Evolutionary conservation across 2,888 invertebrate genomes (phyloP).

Genomic region (Pachycephus smyrnensis): DNA sequence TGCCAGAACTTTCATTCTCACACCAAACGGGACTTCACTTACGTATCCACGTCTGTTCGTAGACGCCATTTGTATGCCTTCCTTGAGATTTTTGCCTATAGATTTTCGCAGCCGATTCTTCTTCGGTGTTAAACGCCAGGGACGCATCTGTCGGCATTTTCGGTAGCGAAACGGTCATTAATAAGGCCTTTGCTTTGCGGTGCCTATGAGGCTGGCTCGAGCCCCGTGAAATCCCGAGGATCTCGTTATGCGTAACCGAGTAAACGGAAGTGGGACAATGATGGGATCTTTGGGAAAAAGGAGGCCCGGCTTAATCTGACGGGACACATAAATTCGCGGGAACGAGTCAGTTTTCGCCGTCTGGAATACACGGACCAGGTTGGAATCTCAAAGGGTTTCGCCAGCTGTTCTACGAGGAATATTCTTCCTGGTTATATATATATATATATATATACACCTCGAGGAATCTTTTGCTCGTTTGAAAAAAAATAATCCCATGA

Average conservation of each 20-base stretch:
- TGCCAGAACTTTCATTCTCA: background rate
- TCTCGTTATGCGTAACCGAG: conserved; percentile 63
- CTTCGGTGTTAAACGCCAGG: background rate
- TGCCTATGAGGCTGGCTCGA: background rate
- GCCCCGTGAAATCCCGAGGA: conserved; percentile 32
- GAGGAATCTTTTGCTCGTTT: background rate
- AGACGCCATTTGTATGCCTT: background rate
- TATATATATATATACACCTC: background rate
- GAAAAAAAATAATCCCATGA: background rate
- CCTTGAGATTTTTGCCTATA: background rate
- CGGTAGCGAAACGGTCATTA: background rate
- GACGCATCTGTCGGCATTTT: background rate
- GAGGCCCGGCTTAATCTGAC: conserved; percentile 59
- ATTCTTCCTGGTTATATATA: background rate
- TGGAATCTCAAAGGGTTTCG: conserved; percentile 59
- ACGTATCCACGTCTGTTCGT: background rate
- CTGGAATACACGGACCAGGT: conserved; percentile 44
- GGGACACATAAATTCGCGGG: conserved; percentile 64
- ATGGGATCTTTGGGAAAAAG: conserved; percentile 30
- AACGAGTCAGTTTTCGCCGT: conserved; percentile 62
- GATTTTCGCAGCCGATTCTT: background rate
- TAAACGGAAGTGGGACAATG: conserved; percentile 53
- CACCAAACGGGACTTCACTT: background rate
- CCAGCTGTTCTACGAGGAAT: conserved; percentile 46
- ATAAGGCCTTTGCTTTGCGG: background rate